Conservation (phyloP, 2,797 vertebrate genomes). For the Aeoliscus strigatus region DNA sequence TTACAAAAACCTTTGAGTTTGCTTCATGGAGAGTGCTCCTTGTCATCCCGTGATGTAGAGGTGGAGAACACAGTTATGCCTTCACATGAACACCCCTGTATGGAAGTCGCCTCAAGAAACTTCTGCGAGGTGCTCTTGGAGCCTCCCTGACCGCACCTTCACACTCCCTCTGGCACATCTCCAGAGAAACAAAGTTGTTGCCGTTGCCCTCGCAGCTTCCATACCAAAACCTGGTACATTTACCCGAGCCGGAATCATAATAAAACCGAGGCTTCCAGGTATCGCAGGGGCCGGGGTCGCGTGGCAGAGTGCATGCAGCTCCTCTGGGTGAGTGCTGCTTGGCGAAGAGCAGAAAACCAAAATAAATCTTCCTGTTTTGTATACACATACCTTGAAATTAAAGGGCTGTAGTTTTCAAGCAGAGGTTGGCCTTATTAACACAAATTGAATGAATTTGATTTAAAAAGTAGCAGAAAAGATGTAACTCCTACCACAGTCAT, state of each 20-base stretch:
- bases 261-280: slow-evolving; percentile 83
- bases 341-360: background rate
- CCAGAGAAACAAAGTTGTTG: slow-evolving; percentile 83
- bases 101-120: slow-evolving; percentile 23
- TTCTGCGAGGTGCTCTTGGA: slow-evolving; percentile 17
- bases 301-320: slow-evolving; percentile 76
- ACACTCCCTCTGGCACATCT: slow-evolving; percentile 79
- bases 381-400: too few relatives aligned
- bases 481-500: slow-evolving; percentile 38
- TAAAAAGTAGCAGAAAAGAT: background rate
- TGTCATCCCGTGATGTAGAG: slow-evolving; percentile 8
- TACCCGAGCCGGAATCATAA: slow-evolving; percentile 72
- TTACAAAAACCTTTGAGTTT: background rate
- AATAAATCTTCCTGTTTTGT: background rate
- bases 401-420: too few relatives aligned
- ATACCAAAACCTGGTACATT: slow-evolving; percentile 89
- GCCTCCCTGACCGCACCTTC: slow-evolving; percentile 20
- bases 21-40: background rate
- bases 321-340: slow-evolving; percentile 22
- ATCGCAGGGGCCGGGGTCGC: slow-evolving; percentile 79
- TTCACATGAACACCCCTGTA: slow-evolving; percentile 21
- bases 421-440: too few relatives aligned
- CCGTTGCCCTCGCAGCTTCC: slow-evolving; percentile 86
- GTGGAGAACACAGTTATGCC: slow-evolving; percentile 16
- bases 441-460: background rate